phyloP scores from a whole-genome alignment of 2,888 invertebrate species.

The Theristus sp. region DNA sequence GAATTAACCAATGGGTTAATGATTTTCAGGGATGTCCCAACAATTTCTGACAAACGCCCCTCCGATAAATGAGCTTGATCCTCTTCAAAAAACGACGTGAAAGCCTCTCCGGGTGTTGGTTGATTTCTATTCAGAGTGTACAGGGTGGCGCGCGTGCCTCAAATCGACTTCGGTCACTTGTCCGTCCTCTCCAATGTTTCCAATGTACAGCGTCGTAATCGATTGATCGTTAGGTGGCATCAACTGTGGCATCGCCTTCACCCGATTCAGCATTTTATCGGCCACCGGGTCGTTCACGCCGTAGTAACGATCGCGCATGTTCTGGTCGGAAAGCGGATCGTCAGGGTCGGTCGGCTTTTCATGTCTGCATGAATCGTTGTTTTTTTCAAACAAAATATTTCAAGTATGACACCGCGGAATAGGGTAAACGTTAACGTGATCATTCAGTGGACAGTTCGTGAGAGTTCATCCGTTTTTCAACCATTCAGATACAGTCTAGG shows the following conservation, averaged over 20 bases:
- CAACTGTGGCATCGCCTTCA: constrained; percentile 68
- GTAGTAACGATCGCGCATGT: constrained; percentile 78
- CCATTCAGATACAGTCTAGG: no score
- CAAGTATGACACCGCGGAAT: no score
- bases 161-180: constrained; percentile 70
- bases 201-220: constrained; percentile 92
- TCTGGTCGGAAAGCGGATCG: constrained; percentile 84
- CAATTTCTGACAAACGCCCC: no score
- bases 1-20: no score
- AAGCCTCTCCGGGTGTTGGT: no score
- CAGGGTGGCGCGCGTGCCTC: constrained; percentile 30
- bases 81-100: neutral
- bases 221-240: constrained; percentile 85
- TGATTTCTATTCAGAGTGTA: no score
- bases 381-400: neutral
- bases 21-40: no score
- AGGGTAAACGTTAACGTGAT: neutral
- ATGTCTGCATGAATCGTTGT: constrained; percentile 41
- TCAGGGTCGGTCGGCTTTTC: constrained; percentile 92
- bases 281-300: constrained; percentile 90
- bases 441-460: no score
- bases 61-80: no score
- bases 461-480: neutral
- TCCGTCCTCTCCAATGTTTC: constrained; percentile 59
- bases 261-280: constrained; percentile 69